These are phyloP conservation scores for Anguilla obscura DNA, from an alignment of 2,797 vertebrate species.

Conservation along the genomic window DNA sequence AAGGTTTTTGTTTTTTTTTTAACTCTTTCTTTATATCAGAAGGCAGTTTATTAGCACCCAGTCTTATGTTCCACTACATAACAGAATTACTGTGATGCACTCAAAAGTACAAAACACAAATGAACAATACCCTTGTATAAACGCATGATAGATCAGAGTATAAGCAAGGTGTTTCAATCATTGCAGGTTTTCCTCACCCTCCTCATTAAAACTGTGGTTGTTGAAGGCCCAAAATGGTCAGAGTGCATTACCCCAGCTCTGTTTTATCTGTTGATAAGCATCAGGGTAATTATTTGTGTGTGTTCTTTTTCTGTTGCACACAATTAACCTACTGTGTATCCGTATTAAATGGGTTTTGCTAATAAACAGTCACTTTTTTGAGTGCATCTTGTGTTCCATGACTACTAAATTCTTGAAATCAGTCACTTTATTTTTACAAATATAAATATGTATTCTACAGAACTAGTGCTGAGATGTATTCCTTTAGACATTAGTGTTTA, in stretches of 20 bases:
- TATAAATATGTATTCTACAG: no score
- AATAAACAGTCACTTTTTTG: background rate
- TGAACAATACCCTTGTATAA: background rate
- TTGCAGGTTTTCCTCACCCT: background rate
- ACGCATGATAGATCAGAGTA: background rate
- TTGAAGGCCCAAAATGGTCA: background rate
- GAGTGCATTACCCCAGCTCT: background rate
- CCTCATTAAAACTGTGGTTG: background rate
- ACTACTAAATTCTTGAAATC: no score
- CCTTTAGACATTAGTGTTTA: no score
- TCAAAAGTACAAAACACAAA: background rate
- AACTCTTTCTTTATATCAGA: background rate
- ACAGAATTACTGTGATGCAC: background rate
- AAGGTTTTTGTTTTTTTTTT: background rate
- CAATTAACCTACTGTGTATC: background rate
- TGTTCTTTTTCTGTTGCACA: background rate
- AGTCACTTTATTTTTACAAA: no score
- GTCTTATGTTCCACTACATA: background rate
- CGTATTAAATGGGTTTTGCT: background rate
- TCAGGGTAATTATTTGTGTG: background rate
- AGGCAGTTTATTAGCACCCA: background rate
- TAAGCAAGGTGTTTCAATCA: background rate
- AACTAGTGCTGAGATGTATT: no score
- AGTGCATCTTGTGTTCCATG: no score
- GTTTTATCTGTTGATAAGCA: conserved; percentile 1